phyloP scores from a whole-genome alignment of 2,797 vertebrate genomes.

The Chlorospingus flavigularis region DNA sequence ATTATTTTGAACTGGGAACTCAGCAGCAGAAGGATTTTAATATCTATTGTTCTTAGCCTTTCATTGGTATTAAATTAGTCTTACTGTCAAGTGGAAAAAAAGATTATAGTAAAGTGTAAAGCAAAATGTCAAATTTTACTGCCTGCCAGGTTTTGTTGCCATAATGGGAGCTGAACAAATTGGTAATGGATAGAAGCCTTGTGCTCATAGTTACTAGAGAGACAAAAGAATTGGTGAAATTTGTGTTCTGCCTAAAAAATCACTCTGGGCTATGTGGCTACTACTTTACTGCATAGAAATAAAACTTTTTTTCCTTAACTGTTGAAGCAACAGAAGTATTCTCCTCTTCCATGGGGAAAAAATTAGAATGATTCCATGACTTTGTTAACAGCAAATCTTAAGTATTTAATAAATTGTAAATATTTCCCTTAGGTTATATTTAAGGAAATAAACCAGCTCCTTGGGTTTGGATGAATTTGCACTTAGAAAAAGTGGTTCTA shows the following conservation, averaged over 20 bases:
- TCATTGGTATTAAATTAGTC: not conserved
- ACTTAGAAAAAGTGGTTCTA: not conserved
- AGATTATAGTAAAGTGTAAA: not conserved
- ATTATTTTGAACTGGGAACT: not conserved
- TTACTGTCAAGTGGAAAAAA: not conserved
- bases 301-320: not conserved
- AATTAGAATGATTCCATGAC: not conserved
- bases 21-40: not conserved
- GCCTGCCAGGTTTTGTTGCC: not conserved
- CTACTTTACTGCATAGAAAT: not conserved
- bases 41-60: not conserved
- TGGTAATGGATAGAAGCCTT: not conserved
- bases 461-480: not conserved
- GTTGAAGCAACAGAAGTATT: not conserved
- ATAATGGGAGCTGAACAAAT: not conserved
- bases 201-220: not conserved
- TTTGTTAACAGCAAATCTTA: not conserved
- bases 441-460: not conserved
- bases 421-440: not conserved
- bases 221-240: not conserved
- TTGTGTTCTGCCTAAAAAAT: not conserved
- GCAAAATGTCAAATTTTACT: constrained; percentile 5
- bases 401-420: not conserved
- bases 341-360: not conserved
- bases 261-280: not conserved